phyloP scores from a whole-genome alignment of 2,113 vertebrate genomes.

The Neolamprologus devosi region DNA sequence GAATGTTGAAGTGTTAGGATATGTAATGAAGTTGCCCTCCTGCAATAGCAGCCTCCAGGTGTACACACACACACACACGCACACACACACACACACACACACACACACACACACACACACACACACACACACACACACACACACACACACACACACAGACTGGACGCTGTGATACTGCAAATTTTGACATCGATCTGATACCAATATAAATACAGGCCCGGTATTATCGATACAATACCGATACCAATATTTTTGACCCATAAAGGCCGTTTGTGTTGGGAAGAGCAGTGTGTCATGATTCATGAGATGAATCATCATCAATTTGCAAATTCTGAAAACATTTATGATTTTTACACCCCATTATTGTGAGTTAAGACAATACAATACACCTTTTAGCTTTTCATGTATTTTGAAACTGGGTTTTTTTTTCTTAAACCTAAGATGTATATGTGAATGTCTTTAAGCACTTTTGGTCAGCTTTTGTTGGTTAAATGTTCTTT shows the following conservation, averaged over 20 bases:
- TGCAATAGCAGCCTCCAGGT: constrained; percentile 22
- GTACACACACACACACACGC: not conserved
- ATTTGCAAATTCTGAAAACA: not conserved
- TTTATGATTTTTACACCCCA: not conserved
- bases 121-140: not conserved
- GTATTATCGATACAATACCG: not conserved
- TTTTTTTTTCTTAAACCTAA: not conserved
- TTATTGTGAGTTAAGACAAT: not conserved
- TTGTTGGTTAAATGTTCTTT: not conserved
- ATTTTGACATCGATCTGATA: not conserved
- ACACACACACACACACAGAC: not conserved
- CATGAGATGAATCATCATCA: not conserved
- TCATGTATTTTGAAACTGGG: not conserved
- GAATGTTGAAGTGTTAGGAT: constrained; percentile 18
- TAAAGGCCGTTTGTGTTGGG: not conserved
- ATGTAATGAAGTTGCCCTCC: not conserved
- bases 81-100: not conserved
- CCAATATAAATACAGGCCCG: not conserved
- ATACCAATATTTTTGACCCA: not conserved
- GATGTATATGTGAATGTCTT: not conserved
- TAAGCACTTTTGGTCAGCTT: not conserved
- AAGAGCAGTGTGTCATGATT: not conserved
- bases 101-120: not conserved
- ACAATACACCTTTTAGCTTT: not conserved
- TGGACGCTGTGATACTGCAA: not conserved